Conservation (phyloP, 2,888 invertebrate species). For the Myathropa florea region DNA sequence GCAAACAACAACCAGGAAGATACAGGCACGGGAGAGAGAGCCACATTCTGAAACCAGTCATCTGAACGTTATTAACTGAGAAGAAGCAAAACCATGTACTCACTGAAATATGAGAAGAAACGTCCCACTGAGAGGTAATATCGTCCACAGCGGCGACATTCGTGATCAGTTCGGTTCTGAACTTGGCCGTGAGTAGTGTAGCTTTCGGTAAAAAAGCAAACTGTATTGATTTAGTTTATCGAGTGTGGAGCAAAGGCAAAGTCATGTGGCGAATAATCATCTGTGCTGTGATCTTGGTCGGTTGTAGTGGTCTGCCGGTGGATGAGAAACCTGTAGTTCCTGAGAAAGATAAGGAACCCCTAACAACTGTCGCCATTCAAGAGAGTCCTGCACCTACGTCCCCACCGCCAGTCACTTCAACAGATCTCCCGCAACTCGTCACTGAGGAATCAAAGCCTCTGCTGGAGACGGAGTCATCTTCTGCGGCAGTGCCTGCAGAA, state of each 20-base stretch:
- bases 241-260: not conserved
- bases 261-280: slow-evolving; percentile 68
- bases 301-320: slow-evolving; percentile 29
- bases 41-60: slow-evolving; percentile 51
- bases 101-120: slow-evolving; percentile 25
- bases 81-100: slow-evolving; percentile 25
- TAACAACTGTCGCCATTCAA: slow-evolving; percentile 15
- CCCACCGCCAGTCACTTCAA: not conserved
- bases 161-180: slow-evolving; percentile 68
- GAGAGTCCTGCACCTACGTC: slow-evolving; percentile 31
- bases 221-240: not conserved
- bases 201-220: slow-evolving; percentile 12
- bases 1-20: slow-evolving; percentile 54
- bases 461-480: slow-evolving; percentile 30
- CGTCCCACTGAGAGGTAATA: slow-evolving; percentile 52
- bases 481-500: not conserved
- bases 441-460: slow-evolving; percentile 47
- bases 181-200: slow-evolving; percentile 68
- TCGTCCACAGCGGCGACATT: slow-evolving; percentile 50
- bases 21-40: slow-evolving; percentile 25
- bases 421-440: slow-evolving; percentile 28
- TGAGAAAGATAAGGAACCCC: slow-evolving; percentile 50
- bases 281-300: slow-evolving; percentile 57
- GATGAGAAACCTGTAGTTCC: slow-evolving; percentile 44
- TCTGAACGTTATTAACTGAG: slow-evolving; percentile 29